phyloP scores from a whole-genome alignment of 2,888 invertebrate species.

The Tetragnatha montana region DNA sequence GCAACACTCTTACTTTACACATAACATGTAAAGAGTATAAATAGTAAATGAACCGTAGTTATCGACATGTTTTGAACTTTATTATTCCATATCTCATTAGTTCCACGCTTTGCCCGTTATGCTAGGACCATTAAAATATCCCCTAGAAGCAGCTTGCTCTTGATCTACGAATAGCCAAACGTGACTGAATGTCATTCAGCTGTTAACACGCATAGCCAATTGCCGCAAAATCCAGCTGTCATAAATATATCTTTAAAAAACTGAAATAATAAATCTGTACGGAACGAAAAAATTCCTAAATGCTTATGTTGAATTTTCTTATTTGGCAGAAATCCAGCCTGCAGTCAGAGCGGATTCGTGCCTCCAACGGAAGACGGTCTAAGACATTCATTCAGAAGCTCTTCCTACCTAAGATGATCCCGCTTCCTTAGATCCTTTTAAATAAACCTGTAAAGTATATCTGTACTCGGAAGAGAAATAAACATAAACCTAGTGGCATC shows the following conservation, averaged over 20 bases:
- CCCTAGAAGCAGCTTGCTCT: too few relatives aligned
- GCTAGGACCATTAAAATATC: too few relatives aligned
- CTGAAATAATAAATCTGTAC: not conserved
- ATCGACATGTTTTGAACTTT: too few relatives aligned
- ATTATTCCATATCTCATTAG: too few relatives aligned
- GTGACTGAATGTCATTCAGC: not conserved
- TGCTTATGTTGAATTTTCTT: slow-evolving; percentile 56
- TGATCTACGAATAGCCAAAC: not conserved
- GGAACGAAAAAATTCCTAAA: not conserved
- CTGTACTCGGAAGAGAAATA: slow-evolving; percentile 37
- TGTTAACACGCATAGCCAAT: not conserved
- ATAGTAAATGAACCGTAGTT: too few relatives aligned
- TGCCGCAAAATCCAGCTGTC: not conserved
- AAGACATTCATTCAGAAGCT: slow-evolving; percentile 29
- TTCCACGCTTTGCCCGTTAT: too few relatives aligned
- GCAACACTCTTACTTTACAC: too few relatives aligned
- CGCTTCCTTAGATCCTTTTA: slow-evolving; percentile 1
- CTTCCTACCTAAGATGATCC: not conserved
- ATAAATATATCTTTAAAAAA: not conserved
- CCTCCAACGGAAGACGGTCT: slow-evolving; percentile 27
- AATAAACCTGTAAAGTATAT: slow-evolving; percentile 18
- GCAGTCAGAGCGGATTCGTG: slow-evolving; percentile 24
- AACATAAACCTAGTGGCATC: slow-evolving; percentile 7
- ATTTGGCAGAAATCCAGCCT: slow-evolving; percentile 58
- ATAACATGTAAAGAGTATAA: too few relatives aligned